phyloP scores from a whole-genome alignment of 2,888 invertebrate species.

The Microctonus brassicae region DNA sequence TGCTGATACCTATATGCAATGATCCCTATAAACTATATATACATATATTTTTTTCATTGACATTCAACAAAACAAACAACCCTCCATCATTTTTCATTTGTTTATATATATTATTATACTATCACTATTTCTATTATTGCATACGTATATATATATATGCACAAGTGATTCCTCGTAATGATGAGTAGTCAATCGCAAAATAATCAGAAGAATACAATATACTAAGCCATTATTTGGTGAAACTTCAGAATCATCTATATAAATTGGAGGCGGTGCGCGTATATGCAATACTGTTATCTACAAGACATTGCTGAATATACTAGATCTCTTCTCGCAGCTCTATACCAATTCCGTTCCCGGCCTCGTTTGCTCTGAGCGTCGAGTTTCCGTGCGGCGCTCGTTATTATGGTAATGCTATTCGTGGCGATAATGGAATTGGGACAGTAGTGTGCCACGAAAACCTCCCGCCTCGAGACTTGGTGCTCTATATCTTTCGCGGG shows the following conservation, averaged over 20 bases:
- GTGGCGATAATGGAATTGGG: conserved; percentile 58
- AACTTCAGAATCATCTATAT: too few relatives aligned
- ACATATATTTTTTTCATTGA: too few relatives aligned
- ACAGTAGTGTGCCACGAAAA: conserved; percentile 46
- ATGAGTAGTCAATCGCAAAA: too few relatives aligned
- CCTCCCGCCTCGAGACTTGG: conserved; percentile 17
- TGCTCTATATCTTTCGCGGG: not conserved
- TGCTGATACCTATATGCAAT: not conserved
- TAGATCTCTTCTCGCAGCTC: not conserved
- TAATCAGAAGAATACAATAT: too few relatives aligned
- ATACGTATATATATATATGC: not conserved
- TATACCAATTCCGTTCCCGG: conserved; percentile 25
- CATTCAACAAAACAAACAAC: too few relatives aligned
- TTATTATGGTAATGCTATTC: conserved; percentile 60
- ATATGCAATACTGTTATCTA: conserved; percentile 3
- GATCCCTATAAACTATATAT: too few relatives aligned
- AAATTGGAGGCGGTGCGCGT: too few relatives aligned
- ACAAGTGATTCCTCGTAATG: not conserved
- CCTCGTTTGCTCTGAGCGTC: conserved; percentile 29
- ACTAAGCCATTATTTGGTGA: too few relatives aligned
- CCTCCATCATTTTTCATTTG: too few relatives aligned
- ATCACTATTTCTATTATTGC: too few relatives aligned
- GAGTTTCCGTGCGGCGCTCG: conserved; percentile 40
- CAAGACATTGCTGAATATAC: conserved; percentile 11
- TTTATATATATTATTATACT: too few relatives aligned